phyloP scores from a whole-genome alignment of 2,797 vertebrate species.

The Phrynocephalus vlangalii region DNA sequence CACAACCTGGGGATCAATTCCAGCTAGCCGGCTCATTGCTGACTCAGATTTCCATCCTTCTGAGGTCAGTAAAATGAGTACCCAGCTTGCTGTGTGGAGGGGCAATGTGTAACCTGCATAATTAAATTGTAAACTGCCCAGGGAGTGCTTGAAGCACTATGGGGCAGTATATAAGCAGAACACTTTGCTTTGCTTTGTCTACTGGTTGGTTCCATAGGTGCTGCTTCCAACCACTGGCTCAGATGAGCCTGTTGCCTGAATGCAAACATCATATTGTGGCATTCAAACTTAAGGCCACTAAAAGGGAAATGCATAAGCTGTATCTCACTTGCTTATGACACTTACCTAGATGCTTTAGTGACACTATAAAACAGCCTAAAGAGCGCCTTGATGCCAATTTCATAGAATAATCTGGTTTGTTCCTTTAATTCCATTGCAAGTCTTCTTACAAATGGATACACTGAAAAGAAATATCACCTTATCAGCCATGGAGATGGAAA shows the following conservation, averaged over 20 bases:
- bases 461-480: slow-evolving; percentile 29
- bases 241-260: not conserved
- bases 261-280: not conserved
- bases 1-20: too few relatives aligned
- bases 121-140: too few relatives aligned
- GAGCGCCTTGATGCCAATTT: slow-evolving; percentile 25
- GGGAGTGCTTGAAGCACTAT: too few relatives aligned
- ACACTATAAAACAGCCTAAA: slow-evolving; percentile 21
- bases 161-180: too few relatives aligned
- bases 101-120: too few relatives aligned
- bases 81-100: too few relatives aligned
- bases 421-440: slow-evolving; percentile 10
- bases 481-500: not conserved
- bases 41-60: too few relatives aligned
- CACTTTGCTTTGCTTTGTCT: not conserved
- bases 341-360: not conserved
- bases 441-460: slow-evolving; percentile 22
- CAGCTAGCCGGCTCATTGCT: too few relatives aligned
- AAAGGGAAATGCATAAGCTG: not conserved
- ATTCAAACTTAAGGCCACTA: not conserved
- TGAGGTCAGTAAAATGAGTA: too few relatives aligned
- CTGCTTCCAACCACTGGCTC: not conserved
- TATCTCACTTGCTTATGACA: not conserved
- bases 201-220: not conserved
- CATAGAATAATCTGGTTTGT: slow-evolving; percentile 29